These are phyloP conservation scores for Acanthococcus lagerstroemiae DNA, from an alignment of 2,888 invertebrate species.

Conservation along the genomic window DNA sequence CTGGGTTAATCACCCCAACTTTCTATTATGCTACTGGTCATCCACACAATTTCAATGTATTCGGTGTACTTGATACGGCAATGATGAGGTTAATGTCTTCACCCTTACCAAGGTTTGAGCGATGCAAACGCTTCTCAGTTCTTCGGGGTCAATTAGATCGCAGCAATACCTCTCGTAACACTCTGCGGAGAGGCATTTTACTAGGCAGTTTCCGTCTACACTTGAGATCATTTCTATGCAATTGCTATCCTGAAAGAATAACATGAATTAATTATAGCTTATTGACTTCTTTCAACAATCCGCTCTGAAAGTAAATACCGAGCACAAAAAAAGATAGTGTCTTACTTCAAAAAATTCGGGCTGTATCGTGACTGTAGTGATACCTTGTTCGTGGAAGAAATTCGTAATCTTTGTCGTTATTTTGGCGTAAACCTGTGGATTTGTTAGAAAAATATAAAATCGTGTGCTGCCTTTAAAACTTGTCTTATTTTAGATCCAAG, in stretches of 20 bases:
- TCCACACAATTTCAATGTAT: too few relatives aligned
- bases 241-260: slow-evolving; percentile 35
- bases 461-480: too few relatives aligned
- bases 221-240: slow-evolving; percentile 35
- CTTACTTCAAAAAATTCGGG: slow-evolving; percentile 57
- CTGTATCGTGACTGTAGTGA: slow-evolving; percentile 74
- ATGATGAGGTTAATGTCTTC: too few relatives aligned
- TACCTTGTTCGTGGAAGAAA: slow-evolving; percentile 70
- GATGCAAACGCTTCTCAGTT: background rate
- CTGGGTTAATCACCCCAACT: too few relatives aligned
- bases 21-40: too few relatives aligned
- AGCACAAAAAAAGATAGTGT: background rate
- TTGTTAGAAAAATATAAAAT: too few relatives aligned
- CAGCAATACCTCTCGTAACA: slow-evolving; percentile 45
- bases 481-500: too few relatives aligned
- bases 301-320: background rate
- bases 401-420: slow-evolving; percentile 52
- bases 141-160: slow-evolving; percentile 37
- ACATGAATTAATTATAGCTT: too few relatives aligned
- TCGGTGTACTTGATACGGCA: too few relatives aligned
- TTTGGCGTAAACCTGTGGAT: slow-evolving; percentile 38
- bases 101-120: background rate
- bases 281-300: background rate
- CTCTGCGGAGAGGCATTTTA: slow-evolving; percentile 43
- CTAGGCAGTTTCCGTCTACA: slow-evolving; percentile 41